A percentile compares a stretch with the other conserved stretches of the same genome.
Evolutionary conservation across 2,797 vertebrate species (phyloP).

Genomic region (Acanthurus leucopareius): DNA sequence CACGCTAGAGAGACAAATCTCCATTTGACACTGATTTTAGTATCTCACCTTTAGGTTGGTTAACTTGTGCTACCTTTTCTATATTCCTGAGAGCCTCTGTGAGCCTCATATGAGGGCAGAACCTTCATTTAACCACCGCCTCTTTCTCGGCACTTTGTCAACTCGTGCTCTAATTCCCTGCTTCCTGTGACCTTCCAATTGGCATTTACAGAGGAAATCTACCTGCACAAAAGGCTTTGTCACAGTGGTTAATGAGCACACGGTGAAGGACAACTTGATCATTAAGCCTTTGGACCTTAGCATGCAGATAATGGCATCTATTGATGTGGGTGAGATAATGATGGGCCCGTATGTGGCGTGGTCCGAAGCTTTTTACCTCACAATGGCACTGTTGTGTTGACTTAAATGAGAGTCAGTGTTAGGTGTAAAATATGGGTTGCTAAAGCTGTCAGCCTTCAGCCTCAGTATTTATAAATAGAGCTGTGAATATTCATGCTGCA

Average conservation of each 20-base stretch:
- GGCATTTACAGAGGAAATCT: constrained; percentile 67
- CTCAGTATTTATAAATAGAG: constrained; percentile 39
- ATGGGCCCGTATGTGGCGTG: constrained; percentile 10
- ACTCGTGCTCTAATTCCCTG: constrained; percentile 23
- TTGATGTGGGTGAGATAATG: constrained; percentile 59
- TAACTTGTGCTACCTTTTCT: not conserved
- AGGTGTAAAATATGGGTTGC: constrained; percentile 6
- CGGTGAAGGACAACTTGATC: constrained; percentile 67
- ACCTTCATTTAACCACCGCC: constrained; percentile 32
- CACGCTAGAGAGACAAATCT: constrained; percentile 25
- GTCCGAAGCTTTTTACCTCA: constrained; percentile 28
- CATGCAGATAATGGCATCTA: constrained; percentile 60
- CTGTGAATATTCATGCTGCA: constrained; percentile 36
- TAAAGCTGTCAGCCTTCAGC: constrained; percentile 26
- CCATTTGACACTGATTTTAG: not conserved
- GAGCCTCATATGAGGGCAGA: constrained; percentile 13
- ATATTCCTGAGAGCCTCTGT: not conserved
- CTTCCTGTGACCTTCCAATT: constrained; percentile 63
- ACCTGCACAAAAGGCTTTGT: constrained; percentile 69
- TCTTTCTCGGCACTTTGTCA: constrained; percentile 45
- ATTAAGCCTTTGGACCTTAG: constrained; percentile 61
- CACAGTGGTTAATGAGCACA: constrained; percentile 72
- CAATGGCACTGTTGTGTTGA: constrained; percentile 20
- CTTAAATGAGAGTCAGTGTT: constrained; percentile 2
- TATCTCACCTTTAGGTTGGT: constrained; percentile 32